Evolutionary conservation across 1,140 invertebrate species (phyloP).

Genomic region (Tribolium castaneum): DNA sequence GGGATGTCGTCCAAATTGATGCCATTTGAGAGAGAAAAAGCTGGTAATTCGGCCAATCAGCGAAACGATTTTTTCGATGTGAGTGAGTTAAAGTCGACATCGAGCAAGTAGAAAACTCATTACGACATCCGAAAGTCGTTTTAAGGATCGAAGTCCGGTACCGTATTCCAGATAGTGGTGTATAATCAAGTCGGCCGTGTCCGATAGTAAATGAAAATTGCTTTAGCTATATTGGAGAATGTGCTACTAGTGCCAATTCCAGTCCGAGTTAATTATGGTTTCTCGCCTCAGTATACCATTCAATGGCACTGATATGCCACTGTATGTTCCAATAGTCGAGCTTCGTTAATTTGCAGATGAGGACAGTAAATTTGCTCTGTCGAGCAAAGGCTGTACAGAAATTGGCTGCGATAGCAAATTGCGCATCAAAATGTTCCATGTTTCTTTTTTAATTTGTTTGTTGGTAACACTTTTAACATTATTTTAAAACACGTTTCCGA

Average conservation of each 20-base stretch:
- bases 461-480: no score
- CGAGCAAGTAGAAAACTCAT: conserved; percentile 29
- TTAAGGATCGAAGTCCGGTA: conserved; percentile 17
- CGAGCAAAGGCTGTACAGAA: background rate
- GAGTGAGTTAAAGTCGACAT: background rate
- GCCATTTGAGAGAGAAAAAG: no score
- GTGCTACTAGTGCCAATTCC: conserved; percentile 22
- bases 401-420: background rate
- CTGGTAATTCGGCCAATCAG: no score
- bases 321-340: conserved; percentile 21
- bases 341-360: conserved; percentile 11
- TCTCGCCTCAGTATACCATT: conserved; percentile 27
- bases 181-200: conserved; percentile 25
- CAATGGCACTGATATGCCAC: conserved; percentile 27
- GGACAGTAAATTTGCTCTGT: conserved; percentile 1
- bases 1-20: no score
- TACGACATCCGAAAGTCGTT: conserved; percentile 27
- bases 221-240: conserved; percentile 24
- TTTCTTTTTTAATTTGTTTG: no score
- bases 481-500: no score
- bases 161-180: conserved; percentile 13
- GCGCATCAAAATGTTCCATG: no score
- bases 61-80: background rate
- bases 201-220: conserved; percentile 26
- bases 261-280: conserved; percentile 20